Base-by-base conservation (phyloP, 1,140 invertebrate species). In the Caerostris extrusa region DNA sequence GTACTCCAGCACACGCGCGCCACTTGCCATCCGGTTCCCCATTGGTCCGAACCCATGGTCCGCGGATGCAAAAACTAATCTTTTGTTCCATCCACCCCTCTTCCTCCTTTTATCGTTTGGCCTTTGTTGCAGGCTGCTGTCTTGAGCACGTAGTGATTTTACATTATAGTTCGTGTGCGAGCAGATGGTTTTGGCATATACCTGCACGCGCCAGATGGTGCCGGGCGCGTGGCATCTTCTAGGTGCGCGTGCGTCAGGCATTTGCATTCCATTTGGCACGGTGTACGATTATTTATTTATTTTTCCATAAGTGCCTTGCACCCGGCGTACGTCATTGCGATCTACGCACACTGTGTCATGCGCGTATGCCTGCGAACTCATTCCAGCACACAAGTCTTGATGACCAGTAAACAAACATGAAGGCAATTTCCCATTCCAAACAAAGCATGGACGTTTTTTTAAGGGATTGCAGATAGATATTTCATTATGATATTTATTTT, bases 161-260 rank as follows among this genome's bases (percentile, higher is more conserved):
- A 87, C 83, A 83, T 90, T 81, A 81, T 81, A 58, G 8, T 77
- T 90, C 56, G 67, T 17, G 17, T 56, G n/a, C 50, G 91, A 93
- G 91, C 91, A 93, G 91, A 93, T 93, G 91, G 12, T 64, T 50
- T n/a, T 71, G 53, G 71, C 53, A 50, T 77, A 77, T 77, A 91
- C 90, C 90, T 93, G 91, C 91, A 93, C 91, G 91, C 91, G 91
- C 83, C 91, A 93, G 91, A 86, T 93, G 91, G 69, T 77, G 12
- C 17, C n/a, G 50, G 67, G 19, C 91, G 91, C 91, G 91, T 93
- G 91, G 91, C 91, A 93, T 55, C 81, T 64, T 50, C 90, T 55
- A 58, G 56, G 60, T 53, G n/a, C n/a, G 55, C 14, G 89, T 56
- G 56, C 55, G 34, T 19, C 17, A 7, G 71, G 67, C 71, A 91